phyloP scores from a whole-genome alignment of 2,113 vertebrate genomes.

The Ictalurus punctatus region DNA sequence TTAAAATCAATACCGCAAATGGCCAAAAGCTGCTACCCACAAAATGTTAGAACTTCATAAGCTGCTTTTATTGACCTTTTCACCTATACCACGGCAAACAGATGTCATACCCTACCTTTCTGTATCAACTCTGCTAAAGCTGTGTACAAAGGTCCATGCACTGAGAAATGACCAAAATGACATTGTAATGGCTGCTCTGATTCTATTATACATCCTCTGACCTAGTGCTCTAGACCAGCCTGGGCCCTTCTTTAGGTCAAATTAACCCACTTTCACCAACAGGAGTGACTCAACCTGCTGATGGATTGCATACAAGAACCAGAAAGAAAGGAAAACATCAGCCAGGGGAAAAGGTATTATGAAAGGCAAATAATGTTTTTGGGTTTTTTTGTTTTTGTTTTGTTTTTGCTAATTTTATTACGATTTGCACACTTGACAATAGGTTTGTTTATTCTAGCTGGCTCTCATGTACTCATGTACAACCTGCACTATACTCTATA shows the following conservation, averaged over 20 bases:
- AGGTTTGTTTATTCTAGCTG: no score
- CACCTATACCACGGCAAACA: not conserved
- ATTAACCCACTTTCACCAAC: slow-evolving; percentile 8
- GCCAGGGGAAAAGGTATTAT: not conserved
- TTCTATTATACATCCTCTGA: slow-evolving; percentile 8
- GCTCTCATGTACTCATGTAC: no score
- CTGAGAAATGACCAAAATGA: not conserved
- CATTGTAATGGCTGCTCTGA: slow-evolving; percentile 6
- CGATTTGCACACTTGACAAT: not conserved
- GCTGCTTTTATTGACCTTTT: not conserved
- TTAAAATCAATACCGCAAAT: not conserved
- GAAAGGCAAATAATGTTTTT: not conserved
- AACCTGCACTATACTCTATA: no score
- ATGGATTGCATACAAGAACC: not conserved
- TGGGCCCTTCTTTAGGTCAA: not conserved
- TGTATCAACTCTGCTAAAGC: not conserved
- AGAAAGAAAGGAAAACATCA: not conserved
- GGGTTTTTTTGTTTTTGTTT: no score
- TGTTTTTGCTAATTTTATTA: not conserved
- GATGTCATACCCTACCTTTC: not conserved
- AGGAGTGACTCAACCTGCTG: not conserved
- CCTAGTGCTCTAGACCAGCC: not conserved
- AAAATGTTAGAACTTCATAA: not conserved
- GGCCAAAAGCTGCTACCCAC: not conserved
- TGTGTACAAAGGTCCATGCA: slow-evolving; percentile 4